Conservation (phyloP, 2,888 invertebrate species). For the Xylota sylvarum region DNA sequence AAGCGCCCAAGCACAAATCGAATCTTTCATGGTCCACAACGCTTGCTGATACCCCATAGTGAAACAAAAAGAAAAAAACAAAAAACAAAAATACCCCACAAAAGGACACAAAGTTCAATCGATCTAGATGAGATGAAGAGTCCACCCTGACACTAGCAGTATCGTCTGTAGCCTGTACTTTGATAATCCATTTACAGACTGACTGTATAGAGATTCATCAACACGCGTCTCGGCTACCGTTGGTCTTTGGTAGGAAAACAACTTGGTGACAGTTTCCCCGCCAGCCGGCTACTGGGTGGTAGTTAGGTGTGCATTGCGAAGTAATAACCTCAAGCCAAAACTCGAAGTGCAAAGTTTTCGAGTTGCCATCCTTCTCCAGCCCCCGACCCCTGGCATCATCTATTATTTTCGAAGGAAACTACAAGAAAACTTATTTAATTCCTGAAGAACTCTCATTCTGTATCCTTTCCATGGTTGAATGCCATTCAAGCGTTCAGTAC, state of each 20-base stretch:
- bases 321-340: slow-evolving; percentile 59
- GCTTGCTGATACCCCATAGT: not conserved
- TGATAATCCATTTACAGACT: slow-evolving; percentile 49
- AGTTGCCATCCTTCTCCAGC: not conserved
- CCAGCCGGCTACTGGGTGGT: not conserved
- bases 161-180: slow-evolving; percentile 27
- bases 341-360: slow-evolving; percentile 54
- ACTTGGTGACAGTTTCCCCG: slow-evolving; percentile 6
- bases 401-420: slow-evolving; percentile 47
- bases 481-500: slow-evolving; percentile 37
- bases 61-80: slow-evolving; percentile 38
- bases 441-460: slow-evolving; percentile 32
- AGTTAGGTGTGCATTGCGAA: slow-evolving; percentile 42
- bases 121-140: slow-evolving; percentile 24
- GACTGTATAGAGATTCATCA: slow-evolving; percentile 52
- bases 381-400: slow-evolving; percentile 12
- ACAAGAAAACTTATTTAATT: slow-evolving; percentile 50
- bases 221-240: slow-evolving; percentile 7
- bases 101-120: slow-evolving; percentile 66
- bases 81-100: too few relatives aligned
- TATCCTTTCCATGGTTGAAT: slow-evolving; percentile 7
- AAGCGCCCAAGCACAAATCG: slow-evolving; percentile 44
- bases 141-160: not conserved
- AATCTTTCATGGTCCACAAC: slow-evolving; percentile 43
- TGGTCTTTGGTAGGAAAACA: slow-evolving; percentile 9